phyloP scores from a whole-genome alignment of 2,888 invertebrate genomes.

The Megamerina dolium region DNA sequence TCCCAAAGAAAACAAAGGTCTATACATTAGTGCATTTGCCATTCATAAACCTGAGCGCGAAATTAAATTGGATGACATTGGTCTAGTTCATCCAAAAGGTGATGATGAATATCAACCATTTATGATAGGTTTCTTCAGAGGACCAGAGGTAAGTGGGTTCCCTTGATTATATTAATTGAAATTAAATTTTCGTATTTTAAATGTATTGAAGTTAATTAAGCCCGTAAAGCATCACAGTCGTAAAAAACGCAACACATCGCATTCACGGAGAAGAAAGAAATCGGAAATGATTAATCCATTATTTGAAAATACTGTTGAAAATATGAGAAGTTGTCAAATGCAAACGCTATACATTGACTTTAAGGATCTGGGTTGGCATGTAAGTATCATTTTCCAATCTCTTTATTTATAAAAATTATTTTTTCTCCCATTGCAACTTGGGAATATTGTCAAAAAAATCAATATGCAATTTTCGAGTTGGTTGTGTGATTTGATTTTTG shows the following conservation, averaged over 20 bases:
- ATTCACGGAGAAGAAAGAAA: constrained; percentile 39
- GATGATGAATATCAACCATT: constrained; percentile 84
- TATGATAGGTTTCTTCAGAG: constrained; percentile 83
- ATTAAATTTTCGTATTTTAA: constrained; percentile 3
- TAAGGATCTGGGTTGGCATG: constrained; percentile 82
- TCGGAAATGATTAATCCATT: constrained; percentile 45
- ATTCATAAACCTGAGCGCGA: constrained; percentile 70
- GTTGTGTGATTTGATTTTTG: too few relatives aligned
- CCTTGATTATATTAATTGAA: background rate
- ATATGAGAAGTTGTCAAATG: constrained; percentile 73
- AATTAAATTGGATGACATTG: constrained; percentile 77
- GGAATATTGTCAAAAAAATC: too few relatives aligned
- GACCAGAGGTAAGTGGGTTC: constrained; percentile 52
- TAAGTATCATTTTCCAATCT: too few relatives aligned
- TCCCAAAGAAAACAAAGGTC: constrained; percentile 74
- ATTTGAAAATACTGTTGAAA: constrained; percentile 36
- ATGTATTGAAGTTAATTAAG: constrained; percentile 33
- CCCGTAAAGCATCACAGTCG: constrained; percentile 31
- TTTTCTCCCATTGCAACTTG: too few relatives aligned
- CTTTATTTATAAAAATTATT: too few relatives aligned
- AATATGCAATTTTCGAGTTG: too few relatives aligned
- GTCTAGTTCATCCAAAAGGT: constrained; percentile 69
- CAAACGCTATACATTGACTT: constrained; percentile 90
- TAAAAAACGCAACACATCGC: constrained; percentile 37
- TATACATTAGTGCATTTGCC: constrained; percentile 74